These are phyloP conservation scores for Troglohyphantes excavatus DNA, from an alignment of 2,888 invertebrate species.

Conservation along the genomic window DNA sequence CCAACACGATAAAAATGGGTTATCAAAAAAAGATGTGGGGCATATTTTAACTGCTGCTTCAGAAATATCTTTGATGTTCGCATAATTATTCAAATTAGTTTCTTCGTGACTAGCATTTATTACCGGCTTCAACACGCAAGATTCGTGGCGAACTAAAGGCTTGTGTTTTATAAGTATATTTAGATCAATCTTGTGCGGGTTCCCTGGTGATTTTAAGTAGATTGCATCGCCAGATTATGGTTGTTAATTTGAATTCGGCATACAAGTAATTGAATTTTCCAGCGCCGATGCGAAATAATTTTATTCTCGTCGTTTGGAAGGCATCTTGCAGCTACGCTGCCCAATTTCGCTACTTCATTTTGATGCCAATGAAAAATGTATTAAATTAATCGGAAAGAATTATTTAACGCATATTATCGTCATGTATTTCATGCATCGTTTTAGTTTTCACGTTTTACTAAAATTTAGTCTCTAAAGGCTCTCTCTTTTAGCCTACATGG, in stretches of 20 bases:
- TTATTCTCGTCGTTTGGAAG: background rate
- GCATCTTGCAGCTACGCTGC: background rate
- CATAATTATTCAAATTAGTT: slow-evolving; percentile 64
- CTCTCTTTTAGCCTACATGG: too few species aligned
- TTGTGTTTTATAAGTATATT: slow-evolving; percentile 1
- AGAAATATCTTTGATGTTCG: slow-evolving; percentile 50
- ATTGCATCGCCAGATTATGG: slow-evolving; percentile 29
- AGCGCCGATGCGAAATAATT: background rate
- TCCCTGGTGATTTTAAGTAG: slow-evolving; percentile 20
- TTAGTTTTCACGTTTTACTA: too few species aligned
- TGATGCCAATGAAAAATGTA: background rate
- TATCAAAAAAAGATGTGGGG: background rate
- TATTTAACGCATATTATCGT: too few species aligned
- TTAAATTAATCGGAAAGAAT: background rate
- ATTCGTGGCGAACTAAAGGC: background rate
- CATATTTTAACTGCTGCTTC: slow-evolving; percentile 39
- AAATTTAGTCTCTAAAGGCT: too few species aligned
- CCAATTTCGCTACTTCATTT: background rate
- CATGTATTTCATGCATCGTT: too few species aligned
- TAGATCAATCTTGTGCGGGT: slow-evolving; percentile 5
- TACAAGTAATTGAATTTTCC: slow-evolving; percentile 47
- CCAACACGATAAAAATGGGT: slow-evolving; percentile 25
- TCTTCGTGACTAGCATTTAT: slow-evolving; percentile 43
- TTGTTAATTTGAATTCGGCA: slow-evolving; percentile 45
- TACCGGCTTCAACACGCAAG: slow-evolving; percentile 31